phyloP scores from a whole-genome alignment of 2,888 invertebrate genomes.

The Mythimna albipuncta region DNA sequence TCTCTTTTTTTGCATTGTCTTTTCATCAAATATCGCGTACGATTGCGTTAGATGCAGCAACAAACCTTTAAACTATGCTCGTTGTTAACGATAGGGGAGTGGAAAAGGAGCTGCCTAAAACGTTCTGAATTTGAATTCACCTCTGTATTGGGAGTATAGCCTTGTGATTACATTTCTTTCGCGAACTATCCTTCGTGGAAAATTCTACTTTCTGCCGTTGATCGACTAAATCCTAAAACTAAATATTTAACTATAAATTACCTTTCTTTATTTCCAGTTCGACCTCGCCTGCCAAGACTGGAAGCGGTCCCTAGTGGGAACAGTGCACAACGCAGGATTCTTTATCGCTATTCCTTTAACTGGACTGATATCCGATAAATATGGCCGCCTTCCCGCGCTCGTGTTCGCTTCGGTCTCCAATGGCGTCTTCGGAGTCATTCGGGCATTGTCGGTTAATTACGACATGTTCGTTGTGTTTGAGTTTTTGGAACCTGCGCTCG shows the following conservation, averaged over 20 bases:
- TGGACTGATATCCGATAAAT: slow-evolving; percentile 93
- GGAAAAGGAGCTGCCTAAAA: no score
- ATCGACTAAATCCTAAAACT: no score
- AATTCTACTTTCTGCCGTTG: no score
- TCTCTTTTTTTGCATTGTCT: no score
- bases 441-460: slow-evolving; percentile 91
- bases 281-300: slow-evolving; percentile 93
- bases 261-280: slow-evolving; percentile 88
- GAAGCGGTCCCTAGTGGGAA: slow-evolving; percentile 94
- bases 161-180: background rate
- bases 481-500: slow-evolving; percentile 90
- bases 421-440: slow-evolving; percentile 89
- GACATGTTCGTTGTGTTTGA: slow-evolving; percentile 91
- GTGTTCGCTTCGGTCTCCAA: slow-evolving; percentile 90
- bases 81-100: no score
- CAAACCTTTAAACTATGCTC: no score
- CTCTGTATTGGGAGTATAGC: no score
- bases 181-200: no score
- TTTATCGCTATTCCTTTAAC: slow-evolving; percentile 93
- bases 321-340: slow-evolving; percentile 94
- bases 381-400: slow-evolving; percentile 92
- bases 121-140: no score
- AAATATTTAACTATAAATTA: background rate
- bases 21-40: no score
- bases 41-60: no score